These are phyloP conservation scores for Pterostichus madidus DNA, from an alignment of 2,888 invertebrate species.

Conservation along the genomic window DNA sequence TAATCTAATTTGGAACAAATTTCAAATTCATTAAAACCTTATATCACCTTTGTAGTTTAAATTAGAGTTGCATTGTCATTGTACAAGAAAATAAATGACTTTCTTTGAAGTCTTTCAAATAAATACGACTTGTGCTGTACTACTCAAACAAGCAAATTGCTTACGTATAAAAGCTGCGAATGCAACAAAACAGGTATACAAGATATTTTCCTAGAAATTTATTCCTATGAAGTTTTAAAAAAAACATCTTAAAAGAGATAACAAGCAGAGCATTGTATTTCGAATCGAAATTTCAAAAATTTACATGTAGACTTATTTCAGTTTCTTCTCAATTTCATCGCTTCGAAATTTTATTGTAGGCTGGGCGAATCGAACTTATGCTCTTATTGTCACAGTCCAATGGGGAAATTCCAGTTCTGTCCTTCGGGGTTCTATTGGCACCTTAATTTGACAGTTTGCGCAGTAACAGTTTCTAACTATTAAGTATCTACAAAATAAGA, in stretches of 20 bases:
- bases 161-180: conserved; percentile 5
- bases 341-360: too few relatives aligned
- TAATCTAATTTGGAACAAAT: conserved; percentile 16
- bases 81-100: conserved; percentile 15
- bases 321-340: background rate
- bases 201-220: conserved; percentile 35
- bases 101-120: conserved; percentile 20
- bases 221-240: conserved; percentile 27
- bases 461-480: too few relatives aligned
- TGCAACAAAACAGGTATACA: conserved; percentile 21
- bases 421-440: too few relatives aligned
- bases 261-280: conserved; percentile 5
- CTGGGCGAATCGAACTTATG: too few relatives aligned
- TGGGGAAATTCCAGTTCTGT: too few relatives aligned
- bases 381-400: too few relatives aligned
- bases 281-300: conserved; percentile 2
- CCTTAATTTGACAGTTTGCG: too few relatives aligned
- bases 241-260: conserved; percentile 6
- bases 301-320: background rate
- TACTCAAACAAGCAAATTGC: conserved; percentile 31
- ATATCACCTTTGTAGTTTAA: conserved; percentile 29
- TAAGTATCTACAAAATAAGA: too few relatives aligned
- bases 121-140: conserved; percentile 1
- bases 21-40: conserved; percentile 29
- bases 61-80: conserved; percentile 4